Evolutionary conservation across 2,797 vertebrate species (phyloP).

Genomic region (Meriones psammophilus): DNA sequence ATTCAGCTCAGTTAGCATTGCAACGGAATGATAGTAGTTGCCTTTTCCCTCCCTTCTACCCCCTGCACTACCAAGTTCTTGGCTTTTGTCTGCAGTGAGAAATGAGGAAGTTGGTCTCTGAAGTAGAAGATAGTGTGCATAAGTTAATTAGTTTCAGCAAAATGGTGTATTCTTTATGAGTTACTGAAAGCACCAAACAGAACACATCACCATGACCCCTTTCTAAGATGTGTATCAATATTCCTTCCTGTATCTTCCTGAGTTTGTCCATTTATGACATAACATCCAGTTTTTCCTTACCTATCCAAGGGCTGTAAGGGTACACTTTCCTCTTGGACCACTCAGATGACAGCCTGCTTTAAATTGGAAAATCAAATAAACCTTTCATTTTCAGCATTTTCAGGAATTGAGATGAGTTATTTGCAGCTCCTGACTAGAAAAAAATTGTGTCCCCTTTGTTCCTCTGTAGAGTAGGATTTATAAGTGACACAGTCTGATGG

Average conservation of each 20-base stretch:
- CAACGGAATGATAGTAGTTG: neutral
- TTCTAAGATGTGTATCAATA: neutral
- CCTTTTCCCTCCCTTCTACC: neutral
- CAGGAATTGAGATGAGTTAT: constrained; percentile 16
- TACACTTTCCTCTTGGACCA: neutral
- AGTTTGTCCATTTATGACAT: constrained; percentile 44
- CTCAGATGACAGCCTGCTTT: constrained; percentile 56
- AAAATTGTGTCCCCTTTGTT: neutral
- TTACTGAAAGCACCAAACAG: constrained; percentile 6
- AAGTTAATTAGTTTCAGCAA: neutral
- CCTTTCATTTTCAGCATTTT: constrained; percentile 47
- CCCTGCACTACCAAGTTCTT: neutral
- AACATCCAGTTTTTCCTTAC: neutral
- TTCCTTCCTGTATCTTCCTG: constrained; percentile 10
- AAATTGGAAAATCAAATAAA: constrained; percentile 51
- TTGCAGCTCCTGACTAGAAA: constrained; percentile 9
- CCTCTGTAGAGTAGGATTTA: constrained; percentile 14
- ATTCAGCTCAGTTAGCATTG: neutral
- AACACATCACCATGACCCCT: neutral
- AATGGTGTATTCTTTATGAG: neutral
- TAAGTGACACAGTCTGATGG: constrained; percentile 56
- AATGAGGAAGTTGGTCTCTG: neutral
- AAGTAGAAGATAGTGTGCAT: neutral
- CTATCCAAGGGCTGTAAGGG: neutral
- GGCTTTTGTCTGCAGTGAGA: constrained; percentile 16